These are phyloP conservation scores for Platichthys flesus DNA, from an alignment of 2,113 vertebrate genomes.

Conservation along the genomic window DNA sequence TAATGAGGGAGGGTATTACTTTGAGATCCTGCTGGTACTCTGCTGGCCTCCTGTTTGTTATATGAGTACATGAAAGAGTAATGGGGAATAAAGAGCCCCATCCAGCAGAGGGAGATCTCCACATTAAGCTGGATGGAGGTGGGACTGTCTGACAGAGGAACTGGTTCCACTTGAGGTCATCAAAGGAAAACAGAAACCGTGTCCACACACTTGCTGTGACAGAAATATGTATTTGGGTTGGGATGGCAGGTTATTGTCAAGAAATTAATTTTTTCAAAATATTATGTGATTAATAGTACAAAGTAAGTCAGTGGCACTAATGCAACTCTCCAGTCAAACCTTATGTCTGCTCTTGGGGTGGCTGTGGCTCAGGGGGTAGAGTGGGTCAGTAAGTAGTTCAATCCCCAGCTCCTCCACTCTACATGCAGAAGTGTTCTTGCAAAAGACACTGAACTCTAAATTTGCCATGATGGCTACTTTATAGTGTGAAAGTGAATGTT, in stretches of 20 bases:
- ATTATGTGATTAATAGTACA: not conserved
- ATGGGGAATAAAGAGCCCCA: slow-evolving; percentile 39
- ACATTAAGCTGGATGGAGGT: slow-evolving; percentile 21
- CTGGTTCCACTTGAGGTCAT: slow-evolving; percentile 13
- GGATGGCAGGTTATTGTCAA: not conserved
- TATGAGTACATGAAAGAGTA: slow-evolving; percentile 29
- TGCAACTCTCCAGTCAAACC: not conserved
- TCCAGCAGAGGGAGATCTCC: slow-evolving; percentile 68
- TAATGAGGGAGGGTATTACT: slow-evolving; percentile 29
- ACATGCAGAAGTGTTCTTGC: too few species aligned
- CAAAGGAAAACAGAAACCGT: not conserved
- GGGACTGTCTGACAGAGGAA: not conserved
- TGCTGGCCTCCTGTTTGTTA: slow-evolving; percentile 17
- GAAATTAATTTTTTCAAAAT: slow-evolving; percentile 5
- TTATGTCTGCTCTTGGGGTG: not conserved
- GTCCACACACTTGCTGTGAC: not conserved
- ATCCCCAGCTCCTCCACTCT: not conserved
- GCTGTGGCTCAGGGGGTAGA: not conserved
- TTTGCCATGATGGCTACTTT: too few species aligned
- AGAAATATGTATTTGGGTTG: not conserved
- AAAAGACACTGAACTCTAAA: not conserved
- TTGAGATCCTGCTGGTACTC: slow-evolving; percentile 39
- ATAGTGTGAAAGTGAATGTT: too few species aligned
- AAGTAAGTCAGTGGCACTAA: slow-evolving; percentile 16
- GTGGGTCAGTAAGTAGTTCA: not conserved